A percentile compares a stretch with the other conserved stretches of the same genome.
These are phyloP conservation scores for Acrocephalus arundinaceus DNA, from an alignment of 2,113 vertebrate species.

Conservation along the genomic window DNA sequence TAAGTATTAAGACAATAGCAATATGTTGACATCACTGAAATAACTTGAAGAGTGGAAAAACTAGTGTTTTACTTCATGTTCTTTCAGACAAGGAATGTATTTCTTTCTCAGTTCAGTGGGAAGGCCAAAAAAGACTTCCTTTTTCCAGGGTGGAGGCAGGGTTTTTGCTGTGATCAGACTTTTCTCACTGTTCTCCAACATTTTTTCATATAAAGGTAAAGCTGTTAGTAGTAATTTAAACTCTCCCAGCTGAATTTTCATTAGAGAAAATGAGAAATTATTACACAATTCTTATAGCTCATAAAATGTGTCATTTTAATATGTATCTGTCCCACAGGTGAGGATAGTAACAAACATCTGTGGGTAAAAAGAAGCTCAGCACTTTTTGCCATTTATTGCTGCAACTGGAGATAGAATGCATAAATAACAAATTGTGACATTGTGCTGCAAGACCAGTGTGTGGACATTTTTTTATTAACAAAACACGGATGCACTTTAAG, in stretches of 20 bases:
- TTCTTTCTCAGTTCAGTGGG: background rate
- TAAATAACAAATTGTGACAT: background rate
- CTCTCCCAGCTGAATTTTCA: background rate
- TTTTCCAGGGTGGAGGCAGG: background rate
- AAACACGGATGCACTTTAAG: background rate
- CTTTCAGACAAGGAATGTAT: background rate
- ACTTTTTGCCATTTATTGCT: background rate
- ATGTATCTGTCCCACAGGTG: background rate
- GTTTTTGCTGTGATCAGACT: background rate
- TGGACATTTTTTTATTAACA: background rate
- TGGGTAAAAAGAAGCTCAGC: background rate
- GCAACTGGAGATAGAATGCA: background rate
- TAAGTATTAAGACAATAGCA: background rate
- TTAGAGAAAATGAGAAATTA: background rate
- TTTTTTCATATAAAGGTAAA: background rate
- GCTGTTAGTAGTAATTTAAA: background rate
- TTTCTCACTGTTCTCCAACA: background rate
- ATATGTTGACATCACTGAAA: background rate
- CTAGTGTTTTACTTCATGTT: background rate
- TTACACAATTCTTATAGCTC: background rate
- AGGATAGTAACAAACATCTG: background rate
- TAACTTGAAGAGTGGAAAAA: background rate
- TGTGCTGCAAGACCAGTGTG: fast-evolving
- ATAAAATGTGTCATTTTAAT: background rate
- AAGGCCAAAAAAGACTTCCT: background rate